Evolutionary conservation across 2,797 vertebrate genomes (phyloP).

Genomic region (Craterocephalus amniculus): DNA sequence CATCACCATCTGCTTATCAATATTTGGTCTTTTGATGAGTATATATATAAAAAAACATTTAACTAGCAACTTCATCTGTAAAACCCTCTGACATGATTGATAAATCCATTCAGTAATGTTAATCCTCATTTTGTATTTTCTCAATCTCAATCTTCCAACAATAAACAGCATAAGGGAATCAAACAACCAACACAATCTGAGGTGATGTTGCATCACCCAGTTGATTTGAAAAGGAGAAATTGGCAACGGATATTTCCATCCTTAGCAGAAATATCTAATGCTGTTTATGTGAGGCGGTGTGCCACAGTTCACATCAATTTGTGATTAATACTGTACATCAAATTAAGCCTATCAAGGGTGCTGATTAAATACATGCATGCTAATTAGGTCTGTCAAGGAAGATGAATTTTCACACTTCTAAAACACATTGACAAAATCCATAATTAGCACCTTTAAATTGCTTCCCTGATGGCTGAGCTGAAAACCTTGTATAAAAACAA

Average conservation of each 20-base stretch:
- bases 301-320: not conserved
- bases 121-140: not conserved
- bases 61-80: not conserved
- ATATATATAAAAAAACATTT: not conserved
- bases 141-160: not conserved
- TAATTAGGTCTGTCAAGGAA: not conserved
- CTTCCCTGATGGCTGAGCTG: not conserved
- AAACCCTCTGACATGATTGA: not conserved
- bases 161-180: not conserved
- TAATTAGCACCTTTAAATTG: not conserved
- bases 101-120: not conserved
- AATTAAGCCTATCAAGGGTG: not conserved
- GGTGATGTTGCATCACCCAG: no score
- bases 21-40: not conserved
- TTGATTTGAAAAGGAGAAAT: not conserved
- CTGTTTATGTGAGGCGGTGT: not conserved
- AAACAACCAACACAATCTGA: no score
- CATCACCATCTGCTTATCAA: slow-evolving; percentile 53
- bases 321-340: not conserved
- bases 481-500: not conserved
- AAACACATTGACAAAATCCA: not conserved
- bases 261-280: not conserved
- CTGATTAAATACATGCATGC: not conserved
- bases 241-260: not conserved
- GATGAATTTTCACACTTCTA: not conserved